Evolutionary conservation across 1,140 invertebrate genomes (phyloP).

Genomic region (Bombus pascuorum): DNA sequence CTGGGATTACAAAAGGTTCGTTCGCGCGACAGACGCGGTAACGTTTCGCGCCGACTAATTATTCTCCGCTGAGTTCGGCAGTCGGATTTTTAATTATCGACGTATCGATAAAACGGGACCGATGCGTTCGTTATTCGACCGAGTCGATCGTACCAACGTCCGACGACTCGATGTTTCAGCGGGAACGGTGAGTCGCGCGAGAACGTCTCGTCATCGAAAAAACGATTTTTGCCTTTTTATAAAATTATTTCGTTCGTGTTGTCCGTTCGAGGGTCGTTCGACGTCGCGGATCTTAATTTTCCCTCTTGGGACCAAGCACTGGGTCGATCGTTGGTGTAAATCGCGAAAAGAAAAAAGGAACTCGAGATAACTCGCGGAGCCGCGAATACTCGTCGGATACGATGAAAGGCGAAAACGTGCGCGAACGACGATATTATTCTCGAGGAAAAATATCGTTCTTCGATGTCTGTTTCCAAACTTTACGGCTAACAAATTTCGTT

Average conservation of each 20-base stretch:
- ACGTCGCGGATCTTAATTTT: constrained; percentile 4
- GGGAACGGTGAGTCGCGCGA: not conserved
- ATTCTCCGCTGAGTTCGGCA: constrained; percentile 8
- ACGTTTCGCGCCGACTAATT: constrained; percentile 39
- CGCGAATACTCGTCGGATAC: not conserved
- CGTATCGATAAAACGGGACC: not conserved
- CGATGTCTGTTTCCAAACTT: not conserved
- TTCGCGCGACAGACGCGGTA: constrained; percentile 44
- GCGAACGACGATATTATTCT: not conserved
- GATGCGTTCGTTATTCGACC: not conserved
- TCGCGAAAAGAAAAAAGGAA: not conserved
- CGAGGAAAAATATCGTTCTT: not conserved
- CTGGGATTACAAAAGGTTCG: constrained; percentile 53
- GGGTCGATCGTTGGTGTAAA: not conserved
- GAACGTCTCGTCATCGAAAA: not conserved
- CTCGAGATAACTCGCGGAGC: not conserved
- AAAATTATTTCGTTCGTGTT: not conserved
- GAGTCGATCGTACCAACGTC: not conserved
- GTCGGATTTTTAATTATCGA: constrained; percentile 45
- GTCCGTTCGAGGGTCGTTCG: not conserved
- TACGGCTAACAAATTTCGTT: not conserved
- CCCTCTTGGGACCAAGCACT: not conserved
- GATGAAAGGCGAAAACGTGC: not conserved
- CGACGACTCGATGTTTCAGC: constrained; percentile 1
- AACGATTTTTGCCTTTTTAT: not conserved